A percentile compares a stretch with the other conserved stretches of the same genome.
These are phyloP conservation scores for Ailuropoda melanoleuca DNA, from an alignment of 2,113 vertebrate genomes.

Conservation along the genomic window DNA sequence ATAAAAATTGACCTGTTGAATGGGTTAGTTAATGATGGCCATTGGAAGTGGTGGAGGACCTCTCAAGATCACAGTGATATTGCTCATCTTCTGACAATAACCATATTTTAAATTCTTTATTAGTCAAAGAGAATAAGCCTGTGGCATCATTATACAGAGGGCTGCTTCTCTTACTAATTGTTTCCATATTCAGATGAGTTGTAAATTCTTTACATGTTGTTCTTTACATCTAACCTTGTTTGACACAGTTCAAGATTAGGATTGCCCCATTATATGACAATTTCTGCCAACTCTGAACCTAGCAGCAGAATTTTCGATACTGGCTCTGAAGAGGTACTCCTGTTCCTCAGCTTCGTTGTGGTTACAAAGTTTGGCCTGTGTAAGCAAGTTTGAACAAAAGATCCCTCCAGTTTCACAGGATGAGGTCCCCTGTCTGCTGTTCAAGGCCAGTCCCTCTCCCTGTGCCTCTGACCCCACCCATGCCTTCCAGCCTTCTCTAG, in stretches of 20 bases:
- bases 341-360: neutral
- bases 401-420: neutral
- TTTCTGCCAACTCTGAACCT: conserved; percentile 15
- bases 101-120: conserved; percentile 18
- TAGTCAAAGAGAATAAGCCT: neutral
- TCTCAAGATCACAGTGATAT: neutral
- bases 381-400: neutral
- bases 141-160: neutral
- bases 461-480: neutral
- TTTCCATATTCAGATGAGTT: neutral
- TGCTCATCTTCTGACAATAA: neutral
- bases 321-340: neutral
- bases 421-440: neutral
- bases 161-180: neutral
- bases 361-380: neutral
- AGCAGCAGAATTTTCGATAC: neutral
- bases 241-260: neutral
- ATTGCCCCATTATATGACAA: neutral
- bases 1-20: conserved; percentile 20
- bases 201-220: neutral
- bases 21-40: conserved; percentile 23
- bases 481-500: neutral
- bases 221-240: neutral
- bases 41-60: neutral
- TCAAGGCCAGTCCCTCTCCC: neutral